Conservation (phyloP, 2,888 invertebrate species). For the Pogonocherus hispidulus region DNA sequence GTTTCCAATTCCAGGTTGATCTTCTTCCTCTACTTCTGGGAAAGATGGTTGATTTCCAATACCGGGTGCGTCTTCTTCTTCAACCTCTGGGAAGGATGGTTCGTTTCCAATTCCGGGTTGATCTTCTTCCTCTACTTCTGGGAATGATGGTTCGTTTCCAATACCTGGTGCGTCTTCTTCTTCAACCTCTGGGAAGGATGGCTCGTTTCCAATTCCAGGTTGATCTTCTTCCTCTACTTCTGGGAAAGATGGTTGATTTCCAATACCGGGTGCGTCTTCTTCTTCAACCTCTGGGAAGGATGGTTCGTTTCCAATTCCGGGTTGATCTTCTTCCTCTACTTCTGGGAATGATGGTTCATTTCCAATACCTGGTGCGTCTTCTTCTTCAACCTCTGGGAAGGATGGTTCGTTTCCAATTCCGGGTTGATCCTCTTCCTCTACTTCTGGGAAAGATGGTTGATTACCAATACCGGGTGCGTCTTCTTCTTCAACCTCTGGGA, state of each 20-base stretch:
- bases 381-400: slow-evolving; percentile 22
- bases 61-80: background rate
- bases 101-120: slow-evolving; percentile 4
- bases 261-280: slow-evolving; percentile 11
- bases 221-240: background rate
- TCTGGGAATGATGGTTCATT: slow-evolving; percentile 14
- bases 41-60: slow-evolving; percentile 10
- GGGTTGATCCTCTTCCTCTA: background rate
- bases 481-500: slow-evolving; percentile 27
- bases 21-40: slow-evolving; percentile 2
- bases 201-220: slow-evolving; percentile 6
- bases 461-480: slow-evolving; percentile 21
- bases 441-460: slow-evolving; percentile 12
- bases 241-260: slow-evolving; percentile 17
- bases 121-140: slow-evolving; percentile 9
- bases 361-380: background rate
- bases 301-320: slow-evolving; percentile 18
- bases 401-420: slow-evolving; percentile 17
- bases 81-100: slow-evolving; percentile 11
- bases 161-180: background rate
- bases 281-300: slow-evolving; percentile 7
- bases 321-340: slow-evolving; percentile 25
- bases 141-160: slow-evolving; percentile 17
- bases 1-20: background rate
- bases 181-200: background rate